phyloP scores from a whole-genome alignment of 37 sponge, comb jelly and placozoan species.

The Chondrosia reniformis region DNA sequence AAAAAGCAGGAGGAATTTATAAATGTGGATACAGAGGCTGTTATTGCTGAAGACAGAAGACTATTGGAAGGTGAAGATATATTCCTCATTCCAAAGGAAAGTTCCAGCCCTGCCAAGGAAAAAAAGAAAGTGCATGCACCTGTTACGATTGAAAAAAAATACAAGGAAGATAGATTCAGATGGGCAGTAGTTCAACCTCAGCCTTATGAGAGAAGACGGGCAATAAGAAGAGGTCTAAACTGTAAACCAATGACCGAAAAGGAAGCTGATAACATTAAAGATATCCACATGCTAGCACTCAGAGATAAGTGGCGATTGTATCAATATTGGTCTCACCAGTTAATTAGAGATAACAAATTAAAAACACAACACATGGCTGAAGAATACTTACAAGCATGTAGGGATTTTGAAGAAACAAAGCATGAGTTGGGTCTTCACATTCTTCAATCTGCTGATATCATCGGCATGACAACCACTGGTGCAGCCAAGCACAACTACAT shows the following conservation, averaged over 20 bases:
- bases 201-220: constrained; percentile 13
- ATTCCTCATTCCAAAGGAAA: neutral
- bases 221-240: constrained; percentile 27
- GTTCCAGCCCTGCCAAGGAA: too few species aligned
- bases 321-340: constrained; percentile 52
- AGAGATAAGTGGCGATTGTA: constrained; percentile 57
- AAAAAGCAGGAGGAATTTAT: too few species aligned
- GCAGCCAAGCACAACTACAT: constrained; percentile 83
- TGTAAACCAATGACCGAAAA: constrained; percentile 44
- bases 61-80: constrained; percentile 63
- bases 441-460: constrained; percentile 46
- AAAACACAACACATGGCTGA: neutral
- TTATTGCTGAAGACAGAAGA: constrained; percentile 46
- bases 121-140: too few species aligned
- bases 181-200: constrained; percentile 44
- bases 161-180: neutral
- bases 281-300: constrained; percentile 17
- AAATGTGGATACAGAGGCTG: constrained; percentile 63
- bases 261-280: constrained; percentile 27
- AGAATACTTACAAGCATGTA: constrained; percentile 22
- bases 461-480: constrained; percentile 95
- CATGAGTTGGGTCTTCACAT: constrained; percentile 33
- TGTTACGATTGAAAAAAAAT: neutral
- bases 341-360: neutral
- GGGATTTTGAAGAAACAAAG: constrained; percentile 15